Percentiles rank a stretch among this genome's conserved stretches.
Conservation (phyloP, 2,113 vertebrate genomes). For the Aspidoscelis tigris region DNA sequence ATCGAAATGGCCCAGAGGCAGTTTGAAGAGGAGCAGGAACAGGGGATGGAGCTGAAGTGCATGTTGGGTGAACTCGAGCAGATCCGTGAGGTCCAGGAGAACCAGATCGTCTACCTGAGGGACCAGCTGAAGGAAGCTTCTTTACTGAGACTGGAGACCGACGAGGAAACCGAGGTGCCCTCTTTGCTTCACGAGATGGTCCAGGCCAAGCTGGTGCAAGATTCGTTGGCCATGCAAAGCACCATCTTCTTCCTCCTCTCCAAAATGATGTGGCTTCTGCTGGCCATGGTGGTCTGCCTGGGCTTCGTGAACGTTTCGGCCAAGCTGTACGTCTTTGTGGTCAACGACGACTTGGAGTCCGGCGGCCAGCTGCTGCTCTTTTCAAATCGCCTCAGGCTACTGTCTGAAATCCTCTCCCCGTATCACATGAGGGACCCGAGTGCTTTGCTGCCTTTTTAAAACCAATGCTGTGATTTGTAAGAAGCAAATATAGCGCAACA, state of each 20-base stretch:
- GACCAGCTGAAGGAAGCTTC: slow-evolving; percentile 23
- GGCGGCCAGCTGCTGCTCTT: neutral
- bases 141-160: slow-evolving; percentile 30
- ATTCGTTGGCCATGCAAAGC: neutral
- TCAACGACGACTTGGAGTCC: neutral
- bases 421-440: neutral
- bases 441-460: slow-evolving; percentile 1
- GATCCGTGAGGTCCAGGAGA: slow-evolving; percentile 31
- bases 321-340: fast-evolving
- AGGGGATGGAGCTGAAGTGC: neutral
- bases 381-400: neutral
- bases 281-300: neutral
- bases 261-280: fast-evolving
- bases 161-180: neutral
- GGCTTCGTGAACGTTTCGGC: fast-evolving
- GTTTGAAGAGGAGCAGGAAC: neutral
- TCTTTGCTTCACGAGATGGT: neutral
- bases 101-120: slow-evolving; percentile 17
- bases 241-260: neutral
- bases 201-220: neutral
- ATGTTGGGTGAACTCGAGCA: slow-evolving; percentile 15
- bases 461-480: neutral
- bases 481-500: too few relatives aligned
- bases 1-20: neutral
- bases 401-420: fast-evolving